Percentiles rank a stretch among this genome's conserved stretches.
Evolutionary conservation across 1,140 invertebrate species (phyloP).

Genomic region (Saccostrea glomerata): DNA sequence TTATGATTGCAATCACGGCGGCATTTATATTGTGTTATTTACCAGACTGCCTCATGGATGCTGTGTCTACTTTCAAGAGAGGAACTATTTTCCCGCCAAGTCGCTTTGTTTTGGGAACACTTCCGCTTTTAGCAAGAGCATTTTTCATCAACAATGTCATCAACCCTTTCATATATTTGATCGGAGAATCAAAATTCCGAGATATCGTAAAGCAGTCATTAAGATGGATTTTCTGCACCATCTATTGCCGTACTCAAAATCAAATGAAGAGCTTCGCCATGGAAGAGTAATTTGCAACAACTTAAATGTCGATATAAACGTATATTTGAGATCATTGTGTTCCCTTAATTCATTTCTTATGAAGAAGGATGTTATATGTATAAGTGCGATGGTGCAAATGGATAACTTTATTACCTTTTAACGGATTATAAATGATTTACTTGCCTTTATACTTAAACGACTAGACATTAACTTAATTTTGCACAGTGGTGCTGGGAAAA

Average conservation of each 20-base stretch:
- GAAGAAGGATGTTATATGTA: too few species aligned
- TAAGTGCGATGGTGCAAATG: too few species aligned
- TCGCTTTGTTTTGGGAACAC: conserved; percentile 18
- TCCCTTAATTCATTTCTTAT: too few species aligned
- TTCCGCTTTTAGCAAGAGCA: conserved; percentile 40
- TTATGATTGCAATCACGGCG: conserved; percentile 46
- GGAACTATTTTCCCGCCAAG: conserved; percentile 8
- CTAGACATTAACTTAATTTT: too few species aligned
- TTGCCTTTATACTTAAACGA: too few species aligned
- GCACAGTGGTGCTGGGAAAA: too few species aligned
- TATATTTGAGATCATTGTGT: too few species aligned
- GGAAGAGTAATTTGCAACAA: too few species aligned
- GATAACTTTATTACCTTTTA: too few species aligned
- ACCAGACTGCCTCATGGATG: conserved; percentile 37
- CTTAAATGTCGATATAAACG: too few species aligned
- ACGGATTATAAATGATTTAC: too few species aligned
- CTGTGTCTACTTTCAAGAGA: conserved; percentile 38
- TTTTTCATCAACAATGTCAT: conserved; percentile 53
- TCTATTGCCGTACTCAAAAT: background rate
- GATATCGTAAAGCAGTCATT: conserved; percentile 22
- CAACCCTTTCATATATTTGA: conserved; percentile 49
- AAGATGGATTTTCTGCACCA: background rate
- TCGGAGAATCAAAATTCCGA: conserved; percentile 46
- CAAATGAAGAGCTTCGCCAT: too few species aligned
- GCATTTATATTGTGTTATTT: conserved; percentile 48